These are phyloP conservation scores for Dicrostonyx torquatus DNA, from an alignment of 2,797 vertebrate genomes.

Conservation along the genomic window DNA sequence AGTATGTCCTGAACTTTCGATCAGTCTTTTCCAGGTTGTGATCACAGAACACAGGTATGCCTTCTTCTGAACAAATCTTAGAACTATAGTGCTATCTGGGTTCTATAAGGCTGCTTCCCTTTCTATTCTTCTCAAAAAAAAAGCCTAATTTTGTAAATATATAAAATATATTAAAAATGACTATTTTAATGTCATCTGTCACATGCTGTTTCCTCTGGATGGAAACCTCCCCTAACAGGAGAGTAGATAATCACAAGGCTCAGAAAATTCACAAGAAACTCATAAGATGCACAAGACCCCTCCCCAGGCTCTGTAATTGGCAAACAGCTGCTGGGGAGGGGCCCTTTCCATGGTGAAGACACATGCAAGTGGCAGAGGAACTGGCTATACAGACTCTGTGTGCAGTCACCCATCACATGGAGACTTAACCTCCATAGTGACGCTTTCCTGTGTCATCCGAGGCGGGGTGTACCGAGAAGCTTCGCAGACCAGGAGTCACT, in stretches of 20 bases:
- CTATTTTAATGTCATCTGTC: neutral
- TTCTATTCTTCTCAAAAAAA: constrained; percentile 41
- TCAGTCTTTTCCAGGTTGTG: neutral
- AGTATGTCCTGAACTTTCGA: neutral
- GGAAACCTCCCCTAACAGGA: neutral
- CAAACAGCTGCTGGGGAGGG: neutral
- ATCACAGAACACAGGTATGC: neutral
- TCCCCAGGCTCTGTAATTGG: neutral
- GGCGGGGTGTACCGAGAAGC: too few relatives aligned
- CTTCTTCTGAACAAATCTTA: constrained; percentile 23
- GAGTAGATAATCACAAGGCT: neutral
- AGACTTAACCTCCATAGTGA: neutral
- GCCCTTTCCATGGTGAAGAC: neutral
- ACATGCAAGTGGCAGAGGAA: neutral
- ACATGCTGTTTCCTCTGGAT: neutral
- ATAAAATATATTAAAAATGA: neutral
- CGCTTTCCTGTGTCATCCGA: neutral
- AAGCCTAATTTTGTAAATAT: constrained; percentile 7
- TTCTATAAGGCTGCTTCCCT: neutral
- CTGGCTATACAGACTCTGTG: neutral
- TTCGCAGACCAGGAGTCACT: neutral
- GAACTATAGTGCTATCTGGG: neutral
- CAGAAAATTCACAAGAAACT: neutral
- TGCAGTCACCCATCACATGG: neutral
- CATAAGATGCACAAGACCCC: neutral